Evolutionary conservation across 2,888 invertebrate species (phyloP), one percentile per base, ranked within the genome.

Genomic region (Marronus borbonicus): DNA sequence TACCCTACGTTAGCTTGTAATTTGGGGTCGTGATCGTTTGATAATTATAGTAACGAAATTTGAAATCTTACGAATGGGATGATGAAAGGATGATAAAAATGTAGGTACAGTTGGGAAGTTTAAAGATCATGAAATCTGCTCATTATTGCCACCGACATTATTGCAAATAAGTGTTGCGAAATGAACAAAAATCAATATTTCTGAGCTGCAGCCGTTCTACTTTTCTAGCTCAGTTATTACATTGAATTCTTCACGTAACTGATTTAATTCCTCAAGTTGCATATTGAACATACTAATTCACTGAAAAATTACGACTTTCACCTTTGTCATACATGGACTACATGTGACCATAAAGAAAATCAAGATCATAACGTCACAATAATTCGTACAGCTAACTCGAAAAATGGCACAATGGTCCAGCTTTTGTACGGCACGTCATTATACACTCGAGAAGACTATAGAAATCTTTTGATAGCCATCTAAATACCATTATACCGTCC

Each of bases 401-500:
- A 44, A 12, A 74, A 68, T 69, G 50, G 78, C 75, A 78, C 81
- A 82, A 81, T 81, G 77, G 81, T 75, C 62, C 66, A 77, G 78
- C 72, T 72, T 72, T 72, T 72, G 72, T 72, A 17, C 72, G 24
- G 76, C 62, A 75, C 80, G 78, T 81, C 79, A 80, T 83, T 82
- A 81, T 82, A 78, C 79, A 81, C 82, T 83, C 80, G 55, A 81
- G 79, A 81, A 81, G 81, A 82, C 83, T 83, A 81, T 81, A 78
- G 80, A 80, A 68, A 80, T 80, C 80, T 81, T 81, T 79, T 81
- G 79, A 80, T 79, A 78, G 77, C 79, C 82, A 83, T 82, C 81
- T 80, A 81, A 83, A 81, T 80, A 76, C 81, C 80, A 80, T 81
- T 80, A 80, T 80, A 80, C 49, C 31, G 75, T 78, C 80, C 64